Conservation (phyloP, 2,113 vertebrate species). For the Psettodes erumei region DNA sequence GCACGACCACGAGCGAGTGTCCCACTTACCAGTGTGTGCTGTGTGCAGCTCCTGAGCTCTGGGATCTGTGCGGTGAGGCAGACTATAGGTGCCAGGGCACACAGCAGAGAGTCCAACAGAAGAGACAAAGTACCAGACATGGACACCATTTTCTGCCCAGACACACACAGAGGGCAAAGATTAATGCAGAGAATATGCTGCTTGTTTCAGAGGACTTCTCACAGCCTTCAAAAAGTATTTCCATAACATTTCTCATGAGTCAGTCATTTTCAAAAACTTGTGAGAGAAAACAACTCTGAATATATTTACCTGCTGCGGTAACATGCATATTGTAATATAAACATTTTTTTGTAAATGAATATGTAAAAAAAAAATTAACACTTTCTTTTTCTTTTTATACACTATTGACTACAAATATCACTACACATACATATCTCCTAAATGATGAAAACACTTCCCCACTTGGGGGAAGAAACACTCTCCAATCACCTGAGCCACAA, state of each 20-base stretch:
- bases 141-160: slow-evolving; percentile 90
- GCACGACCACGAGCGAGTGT: background rate
- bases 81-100: slow-evolving; percentile 90
- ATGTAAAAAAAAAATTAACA: background rate
- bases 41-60: slow-evolving; percentile 90
- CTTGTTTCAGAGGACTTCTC: background rate
- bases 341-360: no score
- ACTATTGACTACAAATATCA: background rate
- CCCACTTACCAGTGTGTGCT: slow-evolving; percentile 90
- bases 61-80: slow-evolving; percentile 93
- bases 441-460: background rate
- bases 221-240: background rate
- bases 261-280: background rate
- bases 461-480: background rate
- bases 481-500: no score
- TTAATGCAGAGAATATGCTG: background rate
- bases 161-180: slow-evolving; percentile 11
- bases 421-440: background rate
- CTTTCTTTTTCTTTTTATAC: no score
- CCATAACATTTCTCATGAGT: background rate
- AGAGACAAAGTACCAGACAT: slow-evolving; percentile 92
- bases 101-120: slow-evolving; percentile 94
- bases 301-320: background rate
- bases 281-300: background rate
- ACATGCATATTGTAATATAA: background rate